Percentiles rank a stretch among this genome's conserved stretches.
Conservation (phyloP, 2,888 invertebrate genomes). For the Argyresthia albistria region DNA sequence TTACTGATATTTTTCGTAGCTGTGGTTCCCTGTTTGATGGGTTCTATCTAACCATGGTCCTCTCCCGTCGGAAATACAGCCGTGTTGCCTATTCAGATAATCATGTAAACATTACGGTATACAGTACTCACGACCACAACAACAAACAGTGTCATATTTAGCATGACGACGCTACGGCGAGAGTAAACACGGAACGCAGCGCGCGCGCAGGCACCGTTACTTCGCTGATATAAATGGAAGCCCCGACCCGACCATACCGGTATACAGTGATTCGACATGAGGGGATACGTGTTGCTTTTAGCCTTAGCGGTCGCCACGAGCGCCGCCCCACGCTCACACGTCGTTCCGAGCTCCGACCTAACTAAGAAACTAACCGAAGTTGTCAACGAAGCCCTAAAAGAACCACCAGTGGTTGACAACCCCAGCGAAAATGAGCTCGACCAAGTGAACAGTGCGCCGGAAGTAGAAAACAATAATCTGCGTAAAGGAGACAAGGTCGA, state of each 20-base stretch:
- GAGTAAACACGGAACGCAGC: constrained; percentile 31
- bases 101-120: too few relatives aligned
- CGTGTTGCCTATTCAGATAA: too few relatives aligned
- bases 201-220: constrained; percentile 46
- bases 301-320: constrained; percentile 35
- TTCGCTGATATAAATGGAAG: constrained; percentile 45
- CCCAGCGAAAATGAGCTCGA: constrained; percentile 30
- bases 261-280: constrained; percentile 45
- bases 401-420: constrained; percentile 24
- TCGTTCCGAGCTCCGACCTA: constrained; percentile 10
- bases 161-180: constrained; percentile 10
- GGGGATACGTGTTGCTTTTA: constrained; percentile 40
- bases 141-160: not conserved
- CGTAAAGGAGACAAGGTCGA: constrained; percentile 18
- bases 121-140: too few relatives aligned
- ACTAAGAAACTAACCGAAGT: constrained; percentile 24
- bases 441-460: constrained; percentile 26
- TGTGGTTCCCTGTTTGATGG: too few relatives aligned
- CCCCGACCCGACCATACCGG: constrained; percentile 30
- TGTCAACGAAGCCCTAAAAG: constrained; percentile 21
- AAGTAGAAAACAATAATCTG: constrained; percentile 36
- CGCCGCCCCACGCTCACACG: constrained; percentile 35
- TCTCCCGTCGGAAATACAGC: not conserved
- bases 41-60: not conserved
- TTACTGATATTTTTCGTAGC: too few relatives aligned